Base-by-base conservation (phyloP, 2,113 vertebrate species). In the Thalassoma bifasciatum region DNA sequence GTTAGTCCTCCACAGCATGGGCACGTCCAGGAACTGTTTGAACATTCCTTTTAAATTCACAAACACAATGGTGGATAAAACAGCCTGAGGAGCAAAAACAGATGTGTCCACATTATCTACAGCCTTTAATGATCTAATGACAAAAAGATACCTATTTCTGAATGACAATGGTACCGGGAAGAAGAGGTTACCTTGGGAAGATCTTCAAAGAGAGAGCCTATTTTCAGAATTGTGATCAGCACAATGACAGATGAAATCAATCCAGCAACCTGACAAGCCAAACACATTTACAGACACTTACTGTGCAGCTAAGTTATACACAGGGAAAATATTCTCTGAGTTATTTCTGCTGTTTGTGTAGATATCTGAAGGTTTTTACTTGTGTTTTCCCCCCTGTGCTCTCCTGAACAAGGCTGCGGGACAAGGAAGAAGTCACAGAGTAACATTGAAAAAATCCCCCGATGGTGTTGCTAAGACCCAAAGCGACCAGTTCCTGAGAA, bases 31-130 rank as follows among this genome's bases (percentile, higher is more conserved):
- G 66, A 95, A 95, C 90, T 99, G 97, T 85, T 82, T 93, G 85
- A 96, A 93, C 95, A 99, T 98, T 52, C 97, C 96, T 79, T 97
- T 97, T 83, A 99, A 92, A 86, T 99, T 99, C 75, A 94, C 81
- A 3, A 98, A 94, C 50, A 99, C 93, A 10, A 94, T 95, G 6
- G 96, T 93, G 26, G 97, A 81, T 83, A 99, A 86, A 38, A 98
- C 95, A 0, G 96, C 96, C 97, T 99, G 90, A 40, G 65, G 65
- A 77, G 53, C 14, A 64, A 21, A 58, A 8, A 82, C 0, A 19
- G 12, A 40, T n/a, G 16, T 10, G 40, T n/a, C 61, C 1, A 9
- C 8, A 36, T 34, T 21, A 60, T 22, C 40, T 14, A 22, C 47
- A 52, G 62, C 4, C 4, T 3, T 60, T 42, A 46, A 38, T 17